Conservation (phyloP, 2,888 invertebrate species). For the Siphlonurus alternatus region DNA sequence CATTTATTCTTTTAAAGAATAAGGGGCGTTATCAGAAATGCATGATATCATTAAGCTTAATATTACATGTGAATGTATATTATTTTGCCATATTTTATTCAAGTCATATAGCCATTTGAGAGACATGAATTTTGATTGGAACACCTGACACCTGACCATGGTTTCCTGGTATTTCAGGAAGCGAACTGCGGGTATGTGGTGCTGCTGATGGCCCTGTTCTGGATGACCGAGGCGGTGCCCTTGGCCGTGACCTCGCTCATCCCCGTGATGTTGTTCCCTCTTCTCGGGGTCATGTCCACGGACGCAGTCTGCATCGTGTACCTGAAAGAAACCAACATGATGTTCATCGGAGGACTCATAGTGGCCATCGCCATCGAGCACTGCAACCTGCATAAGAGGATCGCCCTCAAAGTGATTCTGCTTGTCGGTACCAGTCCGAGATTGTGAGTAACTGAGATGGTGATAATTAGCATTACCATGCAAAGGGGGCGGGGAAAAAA, state of each 20-base stretch:
- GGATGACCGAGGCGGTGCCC: conserved; percentile 70
- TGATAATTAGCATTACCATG: no score
- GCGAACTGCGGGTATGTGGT: conserved; percentile 65
- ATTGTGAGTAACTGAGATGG: conserved; percentile 38
- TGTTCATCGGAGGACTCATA: conserved; percentile 44
- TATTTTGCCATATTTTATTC: background rate
- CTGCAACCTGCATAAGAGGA: conserved; percentile 72
- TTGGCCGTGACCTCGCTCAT: conserved; percentile 68
- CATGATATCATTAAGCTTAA: background rate
- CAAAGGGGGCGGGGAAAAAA: no score
- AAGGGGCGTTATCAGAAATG: no score
- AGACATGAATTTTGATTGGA: no score
- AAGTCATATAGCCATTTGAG: background rate
- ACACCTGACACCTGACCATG: background rate
- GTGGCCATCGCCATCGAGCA: conserved; percentile 83
- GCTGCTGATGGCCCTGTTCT: conserved; percentile 62
- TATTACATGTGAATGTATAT: background rate
- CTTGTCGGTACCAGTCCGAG: conserved; percentile 57
- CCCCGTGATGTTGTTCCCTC: conserved; percentile 65
- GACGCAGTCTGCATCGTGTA: conserved; percentile 21
- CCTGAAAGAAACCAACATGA: conserved; percentile 16
- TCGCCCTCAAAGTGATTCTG: conserved; percentile 69
- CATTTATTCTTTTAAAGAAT: no score
- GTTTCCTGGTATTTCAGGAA: conserved; percentile 28
- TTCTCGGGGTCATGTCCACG: conserved; percentile 54